Evolutionary conservation across 2,888 invertebrate species (phyloP).

Genomic region (Pyrocoelia pectoralis): DNA sequence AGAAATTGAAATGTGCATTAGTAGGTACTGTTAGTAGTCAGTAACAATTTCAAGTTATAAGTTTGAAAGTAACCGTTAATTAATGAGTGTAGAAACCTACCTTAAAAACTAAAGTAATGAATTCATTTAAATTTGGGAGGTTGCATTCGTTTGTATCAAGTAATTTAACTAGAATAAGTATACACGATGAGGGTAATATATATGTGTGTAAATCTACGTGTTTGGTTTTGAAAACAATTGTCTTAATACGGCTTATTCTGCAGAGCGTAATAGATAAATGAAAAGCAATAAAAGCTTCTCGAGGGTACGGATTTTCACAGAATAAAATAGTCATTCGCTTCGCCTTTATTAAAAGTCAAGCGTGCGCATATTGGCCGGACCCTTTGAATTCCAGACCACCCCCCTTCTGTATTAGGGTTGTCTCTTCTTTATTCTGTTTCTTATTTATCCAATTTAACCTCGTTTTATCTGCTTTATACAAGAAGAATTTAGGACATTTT

Average conservation of each 20-base stretch:
- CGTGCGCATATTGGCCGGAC: constrained; percentile 54
- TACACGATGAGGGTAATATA: too few species aligned
- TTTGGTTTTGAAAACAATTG: neutral
- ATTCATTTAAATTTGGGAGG: too few species aligned
- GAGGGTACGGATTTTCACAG: constrained; percentile 42
- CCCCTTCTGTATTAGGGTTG: constrained; percentile 44
- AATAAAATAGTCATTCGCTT: constrained; percentile 57
- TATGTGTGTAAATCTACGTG: too few species aligned
- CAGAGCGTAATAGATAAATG: constrained; percentile 40
- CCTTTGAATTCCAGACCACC: constrained; percentile 47
- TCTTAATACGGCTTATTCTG: neutral
- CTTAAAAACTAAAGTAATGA: too few species aligned
- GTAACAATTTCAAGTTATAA: too few species aligned
- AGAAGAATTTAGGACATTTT: constrained; percentile 14
- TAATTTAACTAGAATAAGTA: too few species aligned
- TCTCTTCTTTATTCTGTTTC: constrained; percentile 50
- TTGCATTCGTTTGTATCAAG: too few species aligned
- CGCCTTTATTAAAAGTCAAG: constrained; percentile 59
- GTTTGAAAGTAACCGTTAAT: too few species aligned
- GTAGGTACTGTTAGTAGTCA: too few species aligned
- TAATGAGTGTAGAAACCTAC: too few species aligned
- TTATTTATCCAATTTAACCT: constrained; percentile 50
- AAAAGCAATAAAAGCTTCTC: constrained; percentile 45
- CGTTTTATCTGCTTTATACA: constrained; percentile 41
- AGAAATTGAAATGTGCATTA: too few species aligned